A percentile compares a stretch with the other conserved stretches of the same genome.
Conservation (phyloP, 2,113 vertebrate species). For the Bufo bufo region DNA sequence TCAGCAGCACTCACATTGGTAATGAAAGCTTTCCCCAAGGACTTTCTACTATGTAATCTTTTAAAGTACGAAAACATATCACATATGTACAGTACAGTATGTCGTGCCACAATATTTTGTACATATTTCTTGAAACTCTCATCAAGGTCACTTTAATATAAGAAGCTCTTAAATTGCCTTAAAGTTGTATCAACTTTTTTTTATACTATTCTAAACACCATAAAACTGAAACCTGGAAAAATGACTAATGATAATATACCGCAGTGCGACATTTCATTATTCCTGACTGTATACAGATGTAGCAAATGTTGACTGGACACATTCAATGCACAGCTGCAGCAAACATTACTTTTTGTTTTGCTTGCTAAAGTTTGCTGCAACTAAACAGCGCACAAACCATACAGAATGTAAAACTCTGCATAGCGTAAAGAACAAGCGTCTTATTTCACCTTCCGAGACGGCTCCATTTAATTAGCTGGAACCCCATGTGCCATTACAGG, state of each 20-base stretch:
- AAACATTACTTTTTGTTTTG: too few species aligned
- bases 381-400: not conserved
- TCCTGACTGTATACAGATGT: too few species aligned
- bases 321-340: too few species aligned
- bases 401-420: not conserved
- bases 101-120: not conserved
- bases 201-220: too few species aligned
- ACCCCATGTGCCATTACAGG: conserved; percentile 22
- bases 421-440: not conserved
- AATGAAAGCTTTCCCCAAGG: conserved; percentile 29
- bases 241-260: too few species aligned
- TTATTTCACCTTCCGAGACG: conserved; percentile 24
- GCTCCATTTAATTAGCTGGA: conserved; percentile 43
- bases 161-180: not conserved
- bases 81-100: not conserved
- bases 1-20: conserved; percentile 40
- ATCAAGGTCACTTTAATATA: too few species aligned
- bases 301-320: too few species aligned
- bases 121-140: not conserved
- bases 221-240: too few species aligned
- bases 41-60: conserved; percentile 48
- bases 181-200: not conserved
- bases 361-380: too few species aligned
- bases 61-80: conserved; percentile 46
- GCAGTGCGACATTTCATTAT: too few species aligned